Evolutionary conservation across 2,113 vertebrate species (phyloP).

Genomic region (Chunga burmeisteri): DNA sequence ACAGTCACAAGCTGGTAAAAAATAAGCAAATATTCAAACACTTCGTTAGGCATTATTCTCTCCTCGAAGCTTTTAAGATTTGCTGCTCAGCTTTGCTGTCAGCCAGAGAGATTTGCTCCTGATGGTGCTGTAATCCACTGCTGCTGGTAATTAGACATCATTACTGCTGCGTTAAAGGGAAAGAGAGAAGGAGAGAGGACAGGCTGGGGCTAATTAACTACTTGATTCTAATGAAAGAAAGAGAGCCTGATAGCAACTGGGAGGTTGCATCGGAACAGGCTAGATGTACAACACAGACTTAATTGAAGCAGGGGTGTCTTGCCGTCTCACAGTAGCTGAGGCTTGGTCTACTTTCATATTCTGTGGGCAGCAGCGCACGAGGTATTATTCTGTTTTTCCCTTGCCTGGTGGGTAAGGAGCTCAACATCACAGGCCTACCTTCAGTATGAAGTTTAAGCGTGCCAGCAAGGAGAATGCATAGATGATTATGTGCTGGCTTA

Average conservation of each 20-base stretch:
- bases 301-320: slow-evolving; percentile 68
- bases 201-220: slow-evolving; percentile 83
- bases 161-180: slow-evolving; percentile 78
- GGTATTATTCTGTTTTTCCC: slow-evolving; percentile 3
- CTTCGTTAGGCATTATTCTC: slow-evolving; percentile 51
- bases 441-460: slow-evolving; percentile 25
- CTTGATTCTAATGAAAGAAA: slow-evolving; percentile 82
- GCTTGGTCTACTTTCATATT: slow-evolving; percentile 53
- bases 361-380: not conserved
- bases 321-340: slow-evolving; percentile 49
- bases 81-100: slow-evolving; percentile 68
- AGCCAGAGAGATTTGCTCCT: slow-evolving; percentile 71
- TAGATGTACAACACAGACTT: slow-evolving; percentile 64
- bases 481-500: slow-evolving; percentile 4
- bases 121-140: slow-evolving; percentile 76
- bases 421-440: slow-evolving; percentile 13
- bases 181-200: slow-evolving; percentile 78
- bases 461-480: slow-evolving; percentile 5
- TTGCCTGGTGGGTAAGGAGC: slow-evolving; percentile 3
- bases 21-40: slow-evolving; percentile 44
- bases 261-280: slow-evolving; percentile 69
- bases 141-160: slow-evolving; percentile 85
- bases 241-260: slow-evolving; percentile 76
- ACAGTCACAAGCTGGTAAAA: slow-evolving; percentile 20
- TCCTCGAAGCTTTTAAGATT: slow-evolving; percentile 66